phyloP scores from a whole-genome alignment of 2,888 invertebrate species.

The Laspeyria flexula region DNA sequence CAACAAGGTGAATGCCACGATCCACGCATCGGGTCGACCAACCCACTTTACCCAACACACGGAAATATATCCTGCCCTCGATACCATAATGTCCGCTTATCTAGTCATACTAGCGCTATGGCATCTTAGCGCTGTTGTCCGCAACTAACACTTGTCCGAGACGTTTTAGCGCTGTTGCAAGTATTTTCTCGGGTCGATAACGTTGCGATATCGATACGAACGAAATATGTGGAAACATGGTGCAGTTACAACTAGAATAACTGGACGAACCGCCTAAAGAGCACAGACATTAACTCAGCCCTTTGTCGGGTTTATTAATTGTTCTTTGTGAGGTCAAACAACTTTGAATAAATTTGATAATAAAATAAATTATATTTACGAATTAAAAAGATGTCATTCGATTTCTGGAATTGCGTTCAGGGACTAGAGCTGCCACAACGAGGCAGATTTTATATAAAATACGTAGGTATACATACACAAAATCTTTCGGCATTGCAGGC shows the following conservation, averaged over 20 bases:
- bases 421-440: no score
- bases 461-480: no score
- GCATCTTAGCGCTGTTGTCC: constrained; percentile 43
- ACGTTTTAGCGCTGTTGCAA: constrained; percentile 38
- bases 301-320: constrained; percentile 23
- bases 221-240: constrained; percentile 40
- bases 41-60: constrained; percentile 77
- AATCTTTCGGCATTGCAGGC: no score
- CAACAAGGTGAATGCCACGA: constrained; percentile 86
- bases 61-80: constrained; percentile 61
- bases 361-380: no score
- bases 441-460: no score
- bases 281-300: constrained; percentile 29
- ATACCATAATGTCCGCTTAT: constrained; percentile 56
- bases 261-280: constrained; percentile 31
- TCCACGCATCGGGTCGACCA: constrained; percentile 72
- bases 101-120: constrained; percentile 47
- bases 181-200: constrained; percentile 42
- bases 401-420: no score
- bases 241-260: constrained; percentile 35
- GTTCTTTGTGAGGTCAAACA: neutral
- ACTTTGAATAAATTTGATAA: no score
- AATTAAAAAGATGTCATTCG: no score
- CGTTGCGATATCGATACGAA: constrained; percentile 41
- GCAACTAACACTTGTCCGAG: constrained; percentile 40